A percentile compares a stretch with the other conserved stretches of the same genome.
Evolutionary conservation across 2,888 invertebrate genomes (phyloP).

Genomic region (Griposia aprilina): DNA sequence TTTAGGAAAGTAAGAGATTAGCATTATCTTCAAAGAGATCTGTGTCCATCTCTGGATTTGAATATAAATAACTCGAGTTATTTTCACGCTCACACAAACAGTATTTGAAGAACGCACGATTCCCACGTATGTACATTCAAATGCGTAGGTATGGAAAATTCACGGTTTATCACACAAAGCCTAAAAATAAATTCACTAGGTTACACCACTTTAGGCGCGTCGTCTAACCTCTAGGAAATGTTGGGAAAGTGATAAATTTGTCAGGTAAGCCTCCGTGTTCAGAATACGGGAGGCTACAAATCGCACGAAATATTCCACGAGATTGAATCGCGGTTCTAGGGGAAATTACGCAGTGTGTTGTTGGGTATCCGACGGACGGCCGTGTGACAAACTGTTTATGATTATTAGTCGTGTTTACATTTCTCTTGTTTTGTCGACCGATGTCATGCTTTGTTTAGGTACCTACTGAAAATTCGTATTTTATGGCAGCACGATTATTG

Average conservation of each 20-base stretch:
- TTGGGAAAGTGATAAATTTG: slow-evolving; percentile 87
- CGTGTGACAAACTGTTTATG: slow-evolving; percentile 65
- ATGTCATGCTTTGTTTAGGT: slow-evolving; percentile 34
- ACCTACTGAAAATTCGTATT: slow-evolving; percentile 5
- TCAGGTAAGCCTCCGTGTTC: slow-evolving; percentile 86
- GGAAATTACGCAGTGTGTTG: slow-evolving; percentile 76
- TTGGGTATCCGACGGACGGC: slow-evolving; percentile 46
- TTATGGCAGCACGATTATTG: background rate
- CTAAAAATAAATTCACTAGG: slow-evolving; percentile 56
- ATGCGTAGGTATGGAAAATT: slow-evolving; percentile 20
- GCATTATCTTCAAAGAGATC: too few relatives aligned
- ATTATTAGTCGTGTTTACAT: slow-evolving; percentile 53
- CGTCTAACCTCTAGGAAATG: slow-evolving; percentile 71
- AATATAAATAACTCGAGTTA: slow-evolving; percentile 1
- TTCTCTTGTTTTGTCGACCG: slow-evolving; percentile 47
- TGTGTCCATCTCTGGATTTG: background rate
- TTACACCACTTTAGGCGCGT: slow-evolving; percentile 47
- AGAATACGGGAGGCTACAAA: slow-evolving; percentile 81
- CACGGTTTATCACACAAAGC: slow-evolving; percentile 37
- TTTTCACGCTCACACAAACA: background rate
- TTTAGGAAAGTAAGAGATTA: too few relatives aligned
- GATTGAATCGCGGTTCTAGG: slow-evolving; percentile 81
- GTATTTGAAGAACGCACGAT: slow-evolving; percentile 1
- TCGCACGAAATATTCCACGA: slow-evolving; percentile 85
- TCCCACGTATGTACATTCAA: slow-evolving; percentile 9